Conservation (phyloP, 2,113 vertebrate genomes). For the Oryzias javanicus region DNA sequence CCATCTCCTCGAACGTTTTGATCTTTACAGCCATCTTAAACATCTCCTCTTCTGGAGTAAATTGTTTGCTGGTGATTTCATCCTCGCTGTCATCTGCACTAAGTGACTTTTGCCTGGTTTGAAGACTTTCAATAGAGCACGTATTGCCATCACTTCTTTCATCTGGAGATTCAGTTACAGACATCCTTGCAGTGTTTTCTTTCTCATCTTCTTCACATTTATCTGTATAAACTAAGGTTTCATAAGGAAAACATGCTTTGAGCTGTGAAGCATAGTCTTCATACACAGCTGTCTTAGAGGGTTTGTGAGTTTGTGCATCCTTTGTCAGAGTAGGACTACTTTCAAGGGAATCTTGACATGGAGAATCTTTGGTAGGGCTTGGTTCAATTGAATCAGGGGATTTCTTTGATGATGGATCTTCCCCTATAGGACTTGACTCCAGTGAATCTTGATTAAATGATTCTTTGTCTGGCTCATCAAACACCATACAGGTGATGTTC, state of each 20-base stretch:
- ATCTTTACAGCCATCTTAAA: slow-evolving; percentile 98
- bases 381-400: slow-evolving; percentile 96
- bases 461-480: slow-evolving; percentile 77
- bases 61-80: slow-evolving; percentile 76
- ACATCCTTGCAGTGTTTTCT: slow-evolving; percentile 50
- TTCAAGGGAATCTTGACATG: slow-evolving; percentile 91
- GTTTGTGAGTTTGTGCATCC: slow-evolving; percentile 61
- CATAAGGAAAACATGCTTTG: slow-evolving; percentile 69
- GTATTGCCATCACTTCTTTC: slow-evolving; percentile 74
- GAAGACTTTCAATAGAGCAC: slow-evolving; percentile 69
- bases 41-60: slow-evolving; percentile 96
- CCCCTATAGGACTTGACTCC: slow-evolving; percentile 86
- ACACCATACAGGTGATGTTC: slow-evolving; percentile 73
- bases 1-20: slow-evolving; percentile 93
- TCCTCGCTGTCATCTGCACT: slow-evolving; percentile 56
- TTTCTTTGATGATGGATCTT: slow-evolving; percentile 90
- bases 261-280: slow-evolving; percentile 69
- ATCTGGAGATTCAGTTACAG: slow-evolving; percentile 80
- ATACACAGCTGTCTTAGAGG: slow-evolving; percentile 66
- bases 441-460: slow-evolving; percentile 87
- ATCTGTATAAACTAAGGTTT: slow-evolving; percentile 37
- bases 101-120: slow-evolving; percentile 65
- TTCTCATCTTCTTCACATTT: slow-evolving; percentile 22
- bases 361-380: slow-evolving; percentile 90
- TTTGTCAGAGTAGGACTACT: slow-evolving; percentile 83